Percentiles rank a stretch among this genome's conserved stretches.
Evolutionary conservation across 2,113 vertebrate species (phyloP).

Genomic region (Protobothrops mucrosquamatus): DNA sequence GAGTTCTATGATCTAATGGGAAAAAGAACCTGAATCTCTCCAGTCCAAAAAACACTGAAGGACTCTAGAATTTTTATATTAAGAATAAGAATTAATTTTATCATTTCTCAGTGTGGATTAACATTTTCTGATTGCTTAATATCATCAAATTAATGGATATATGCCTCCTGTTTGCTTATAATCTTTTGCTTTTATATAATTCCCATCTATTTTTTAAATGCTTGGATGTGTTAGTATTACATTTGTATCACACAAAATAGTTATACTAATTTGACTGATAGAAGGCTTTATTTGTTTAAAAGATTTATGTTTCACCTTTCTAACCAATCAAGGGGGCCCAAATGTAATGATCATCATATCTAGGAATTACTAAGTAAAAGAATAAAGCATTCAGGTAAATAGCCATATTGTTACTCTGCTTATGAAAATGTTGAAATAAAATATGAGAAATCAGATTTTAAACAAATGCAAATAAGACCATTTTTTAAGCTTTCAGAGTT

Average conservation of each 20-base stretch:
- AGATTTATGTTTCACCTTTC: neutral
- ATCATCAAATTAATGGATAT: neutral
- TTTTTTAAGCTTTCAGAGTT: neutral
- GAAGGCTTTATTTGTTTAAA: neutral
- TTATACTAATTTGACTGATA: neutral
- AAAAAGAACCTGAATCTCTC: neutral
- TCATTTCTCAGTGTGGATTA: neutral
- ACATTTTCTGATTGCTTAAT: neutral
- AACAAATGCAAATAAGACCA: neutral
- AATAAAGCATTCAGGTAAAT: neutral
- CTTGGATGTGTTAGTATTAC: neutral
- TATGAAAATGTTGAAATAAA: neutral
- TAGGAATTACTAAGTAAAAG: neutral
- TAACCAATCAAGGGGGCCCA: neutral
- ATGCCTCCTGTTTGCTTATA: neutral
- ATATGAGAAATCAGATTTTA: neutral
- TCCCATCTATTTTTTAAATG: neutral
- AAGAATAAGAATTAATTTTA: neutral
- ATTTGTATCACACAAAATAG: neutral
- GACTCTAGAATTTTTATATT: neutral
- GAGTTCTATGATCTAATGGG: neutral
- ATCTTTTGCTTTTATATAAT: neutral
- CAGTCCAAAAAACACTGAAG: neutral
- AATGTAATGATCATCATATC: neutral
- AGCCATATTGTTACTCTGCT: neutral